Base-by-base conservation (phyloP, 2,888 invertebrate genomes). In the Yponomeuta plumbellus region DNA sequence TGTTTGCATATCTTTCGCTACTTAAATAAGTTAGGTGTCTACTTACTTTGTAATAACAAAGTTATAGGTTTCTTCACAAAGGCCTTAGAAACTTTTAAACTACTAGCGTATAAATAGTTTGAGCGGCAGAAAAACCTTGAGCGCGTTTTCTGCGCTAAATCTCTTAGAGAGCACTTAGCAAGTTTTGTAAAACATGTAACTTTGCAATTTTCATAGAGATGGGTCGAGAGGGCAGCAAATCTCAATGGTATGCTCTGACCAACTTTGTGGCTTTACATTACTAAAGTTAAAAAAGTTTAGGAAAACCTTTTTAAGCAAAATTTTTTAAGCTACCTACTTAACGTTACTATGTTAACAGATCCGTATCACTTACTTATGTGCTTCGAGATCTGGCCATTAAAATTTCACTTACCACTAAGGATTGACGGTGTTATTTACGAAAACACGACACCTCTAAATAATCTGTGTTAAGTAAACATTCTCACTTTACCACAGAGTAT, bases 151-250 rank as follows among this genome's bases (percentile, higher is more conserved):
- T 5, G 44, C 44, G 44, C 17, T 17, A 52, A 52, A 52, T 52
- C 17, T 52, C 44, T 52, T 39, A 34, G 23, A 21, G 40, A 20
- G 39, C 62, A 34, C 62, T 62, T 62, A 62, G 39, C 17, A 39
- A 62, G 62, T 39, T 62, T 62, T 62, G 62, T 39, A 59, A 59
- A 21, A 23, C 11, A 22, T 11, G 22, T 59, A 59, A 59, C 23
- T 52, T 1, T 8, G 17, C 13, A 52, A 17, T 52, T 21, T 22
- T 59, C 21, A 23, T 22, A 22, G 21, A 59, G 23, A 21, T 13
- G 8, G 20, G 20, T 20, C n/a, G n/a, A 61, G 39, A 39, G 62
- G 39, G 62, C 11, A 59, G 59, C 59, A 23, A 39, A 62, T 62
- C 34, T 62, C 20, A n/a, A 20, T 34, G 26, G 62, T 20, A 52